Conservation (phyloP, 64 coral and sea anemone genomes). For the Platygyra sinensis region DNA sequence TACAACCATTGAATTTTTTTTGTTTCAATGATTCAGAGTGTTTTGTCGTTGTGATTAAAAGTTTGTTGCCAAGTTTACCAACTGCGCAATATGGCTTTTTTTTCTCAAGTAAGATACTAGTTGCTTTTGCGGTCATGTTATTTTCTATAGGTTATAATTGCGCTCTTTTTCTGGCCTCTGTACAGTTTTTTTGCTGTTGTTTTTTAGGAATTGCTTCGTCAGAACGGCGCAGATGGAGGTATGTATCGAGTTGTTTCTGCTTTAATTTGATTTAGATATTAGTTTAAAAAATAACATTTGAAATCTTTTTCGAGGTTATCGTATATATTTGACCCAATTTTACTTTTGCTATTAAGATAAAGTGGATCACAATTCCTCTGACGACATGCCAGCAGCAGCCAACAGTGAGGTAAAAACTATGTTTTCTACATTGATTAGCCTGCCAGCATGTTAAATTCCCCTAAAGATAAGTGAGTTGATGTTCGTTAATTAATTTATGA, state of each 20-base stretch:
- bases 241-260: background rate
- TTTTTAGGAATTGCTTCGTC: conserved; percentile 59
- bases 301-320: background rate
- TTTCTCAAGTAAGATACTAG: no score
- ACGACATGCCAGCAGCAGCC: background rate
- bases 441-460: background rate
- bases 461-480: background rate
- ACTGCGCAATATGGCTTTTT: no score
- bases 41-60: no score
- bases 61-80: background rate
- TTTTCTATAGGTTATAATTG: no score
- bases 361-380: background rate
- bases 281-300: background rate
- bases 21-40: no score
- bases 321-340: background rate
- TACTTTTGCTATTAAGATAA: background rate
- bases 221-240: conserved; percentile 56
- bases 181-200: background rate
- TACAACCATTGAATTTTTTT: no score
- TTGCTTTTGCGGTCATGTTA: no score
- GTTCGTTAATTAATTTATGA: no score
- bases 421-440: no score
- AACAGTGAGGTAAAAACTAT: conserved; percentile 3
- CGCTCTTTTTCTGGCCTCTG: no score
- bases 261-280: background rate